Evolutionary conservation across 2,888 invertebrate genomes (phyloP).

Genomic region (Platycnemis pennipes): DNA sequence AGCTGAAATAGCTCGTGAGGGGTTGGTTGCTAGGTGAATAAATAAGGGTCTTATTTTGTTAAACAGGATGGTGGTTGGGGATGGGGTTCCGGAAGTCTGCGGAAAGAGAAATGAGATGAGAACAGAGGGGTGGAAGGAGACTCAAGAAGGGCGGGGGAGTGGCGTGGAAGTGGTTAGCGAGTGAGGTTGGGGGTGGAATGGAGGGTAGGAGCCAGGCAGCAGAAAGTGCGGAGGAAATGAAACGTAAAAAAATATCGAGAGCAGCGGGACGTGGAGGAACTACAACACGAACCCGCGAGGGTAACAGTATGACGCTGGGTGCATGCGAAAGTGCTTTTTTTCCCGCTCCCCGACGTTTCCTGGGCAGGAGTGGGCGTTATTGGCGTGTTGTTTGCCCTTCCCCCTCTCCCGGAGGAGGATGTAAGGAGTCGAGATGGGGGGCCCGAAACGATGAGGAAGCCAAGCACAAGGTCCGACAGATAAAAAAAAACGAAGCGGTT

Average conservation of each 20-base stretch:
- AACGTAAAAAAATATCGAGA: background rate
- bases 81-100: background rate
- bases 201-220: background rate
- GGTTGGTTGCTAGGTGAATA: background rate
- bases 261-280: background rate
- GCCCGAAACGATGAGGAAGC: background rate
- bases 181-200: background rate
- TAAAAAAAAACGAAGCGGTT: background rate
- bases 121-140: background rate
- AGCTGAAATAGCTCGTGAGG: background rate
- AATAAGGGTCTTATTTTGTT: background rate
- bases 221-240: background rate
- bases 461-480: background rate
- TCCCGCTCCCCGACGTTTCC: background rate
- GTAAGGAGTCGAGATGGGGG: background rate
- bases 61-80: background rate
- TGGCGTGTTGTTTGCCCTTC: background rate
- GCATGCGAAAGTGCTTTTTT: slow-evolving; percentile 18
- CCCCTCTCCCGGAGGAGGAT: background rate
- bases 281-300: background rate
- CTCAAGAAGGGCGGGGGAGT: background rate
- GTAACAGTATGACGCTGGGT: background rate
- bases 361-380: background rate
- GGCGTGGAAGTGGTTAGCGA: background rate
- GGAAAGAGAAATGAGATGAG: background rate